Evolutionary conservation across 1,140 invertebrate genomes (phyloP).

Genomic region (Batillaria attramentaria): DNA sequence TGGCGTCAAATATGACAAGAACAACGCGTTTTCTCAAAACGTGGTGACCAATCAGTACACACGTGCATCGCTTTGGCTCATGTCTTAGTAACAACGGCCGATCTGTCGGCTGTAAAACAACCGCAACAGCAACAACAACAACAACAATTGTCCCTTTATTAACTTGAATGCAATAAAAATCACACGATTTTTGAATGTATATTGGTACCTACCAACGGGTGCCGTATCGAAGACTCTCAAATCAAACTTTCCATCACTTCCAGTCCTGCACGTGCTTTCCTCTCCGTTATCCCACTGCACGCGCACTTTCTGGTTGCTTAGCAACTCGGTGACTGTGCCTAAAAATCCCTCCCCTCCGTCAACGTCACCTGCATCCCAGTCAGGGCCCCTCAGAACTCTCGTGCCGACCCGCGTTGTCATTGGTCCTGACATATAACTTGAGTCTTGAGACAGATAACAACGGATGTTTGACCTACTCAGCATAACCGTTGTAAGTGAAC

Average conservation of each 20-base stretch:
- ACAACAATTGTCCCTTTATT: background rate
- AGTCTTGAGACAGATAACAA: no score
- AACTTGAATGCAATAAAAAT: no score
- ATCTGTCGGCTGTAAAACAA: background rate
- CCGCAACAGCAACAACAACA: background rate
- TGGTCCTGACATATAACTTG: no score
- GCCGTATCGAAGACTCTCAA: slow-evolving; percentile 42
- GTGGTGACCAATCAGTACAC: no score
- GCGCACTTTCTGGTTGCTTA: slow-evolving; percentile 18
- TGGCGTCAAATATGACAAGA: no score
- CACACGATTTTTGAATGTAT: no score
- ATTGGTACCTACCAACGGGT: slow-evolving; percentile 32
- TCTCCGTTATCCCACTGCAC: slow-evolving; percentile 46
- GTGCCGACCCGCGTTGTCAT: slow-evolving; percentile 28
- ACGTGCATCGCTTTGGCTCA: no score
- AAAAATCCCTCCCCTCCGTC: slow-evolving; percentile 48
- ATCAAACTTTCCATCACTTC: slow-evolving; percentile 39
- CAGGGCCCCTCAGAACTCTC: slow-evolving; percentile 45
- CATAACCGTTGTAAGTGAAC: no score
- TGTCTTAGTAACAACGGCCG: no score
- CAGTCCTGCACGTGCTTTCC: slow-evolving; percentile 24
- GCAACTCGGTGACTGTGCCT: slow-evolving; percentile 31
- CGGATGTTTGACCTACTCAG: no score
- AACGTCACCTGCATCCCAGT: slow-evolving; percentile 37
- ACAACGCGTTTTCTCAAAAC: no score